Base-by-base conservation (phyloP, 2,113 vertebrate species). In the cat (Felis catus) region DNA sequence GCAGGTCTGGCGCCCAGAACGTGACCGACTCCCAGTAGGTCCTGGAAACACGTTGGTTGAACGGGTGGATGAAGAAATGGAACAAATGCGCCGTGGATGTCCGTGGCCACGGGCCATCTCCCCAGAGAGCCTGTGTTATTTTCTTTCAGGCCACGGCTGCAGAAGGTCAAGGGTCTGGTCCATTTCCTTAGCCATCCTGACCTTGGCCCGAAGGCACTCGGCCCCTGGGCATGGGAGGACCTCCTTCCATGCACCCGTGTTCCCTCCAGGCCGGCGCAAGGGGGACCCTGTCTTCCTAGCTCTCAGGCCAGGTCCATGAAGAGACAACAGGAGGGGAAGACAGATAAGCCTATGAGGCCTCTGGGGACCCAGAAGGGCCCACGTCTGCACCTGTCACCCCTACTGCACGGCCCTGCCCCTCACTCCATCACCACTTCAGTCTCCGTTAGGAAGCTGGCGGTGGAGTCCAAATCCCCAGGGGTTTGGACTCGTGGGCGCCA, bases 341-440 rank as follows among this genome's bases (percentile, higher is more conserved):
- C 10, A 3, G 48, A 7, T 41, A 21, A n/a, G 39, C 25, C 83
- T 74, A 9, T 14, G 7, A 66, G 9, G 14, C 12, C 33, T 61
- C 65, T 79, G 80, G 41, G 58, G 78, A 48, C 31, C n/a, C 58
- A 65, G 33, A 4, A 16, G 1, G 73, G 31, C 51, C 16, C 51
- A 5, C 2, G 0, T 15, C 25, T n/a, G 41, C 27, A n/a, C 15
- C 7, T 19, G 70, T 53, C 33, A 45, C 19, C 23, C 21, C 5
- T 86, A 15, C 71, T 0, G 0, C 14, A 1, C 2, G 65, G 39
- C 45, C 33, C 27, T 41, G 16, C 21, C 27, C 41, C 13, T 27
- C 48, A 39, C 0, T 16, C 63, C 2, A 27, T 19, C 5, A 12
- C 74, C 31, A 6, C 4, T 11, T 39, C 39, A 14, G 10, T 71